phyloP scores from a whole-genome alignment of 2,797 vertebrate genomes.

The Craterocephalus amniculus region DNA sequence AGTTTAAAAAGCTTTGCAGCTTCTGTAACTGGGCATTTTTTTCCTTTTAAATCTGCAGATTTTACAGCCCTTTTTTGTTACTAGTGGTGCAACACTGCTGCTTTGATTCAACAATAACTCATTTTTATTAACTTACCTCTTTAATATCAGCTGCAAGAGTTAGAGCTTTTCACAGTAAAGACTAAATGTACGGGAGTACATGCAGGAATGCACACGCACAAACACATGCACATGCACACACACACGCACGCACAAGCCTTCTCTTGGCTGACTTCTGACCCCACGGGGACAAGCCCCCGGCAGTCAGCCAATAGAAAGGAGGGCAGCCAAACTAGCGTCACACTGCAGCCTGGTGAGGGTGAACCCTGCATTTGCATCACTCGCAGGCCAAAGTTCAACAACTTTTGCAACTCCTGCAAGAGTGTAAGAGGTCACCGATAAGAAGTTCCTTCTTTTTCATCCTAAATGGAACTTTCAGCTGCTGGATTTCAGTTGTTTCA shows the following conservation, averaged over 20 bases:
- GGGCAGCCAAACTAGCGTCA: conserved; percentile 32
- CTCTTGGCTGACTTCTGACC: conserved; percentile 15
- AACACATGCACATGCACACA: neutral
- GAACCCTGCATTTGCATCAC: conserved; percentile 59
- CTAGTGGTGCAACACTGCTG: neutral
- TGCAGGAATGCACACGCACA: neutral
- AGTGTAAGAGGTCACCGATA: neutral
- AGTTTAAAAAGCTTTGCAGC: neutral
- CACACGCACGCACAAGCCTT: neutral
- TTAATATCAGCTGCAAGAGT: neutral
- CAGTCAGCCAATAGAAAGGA: conserved; percentile 47
- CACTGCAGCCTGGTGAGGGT: conserved; percentile 2
- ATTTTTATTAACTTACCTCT: neutral
- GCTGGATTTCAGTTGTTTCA: neutral
- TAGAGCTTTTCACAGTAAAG: conserved; percentile 3
- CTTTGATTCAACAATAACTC: neutral
- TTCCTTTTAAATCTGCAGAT: neutral
- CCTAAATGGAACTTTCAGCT: neutral
- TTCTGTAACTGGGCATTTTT: neutral
- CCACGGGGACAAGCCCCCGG: conserved; percentile 27
- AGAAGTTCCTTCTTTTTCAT: neutral
- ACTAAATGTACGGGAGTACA: neutral
- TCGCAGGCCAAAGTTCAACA: conserved; percentile 61
- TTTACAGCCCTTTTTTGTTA: neutral
- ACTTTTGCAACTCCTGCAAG: conserved; percentile 16